Percentiles rank a stretch among this genome's conserved stretches.
These are phyloP conservation scores for Lasioglossum baleicum DNA, from an alignment of 1,140 invertebrate species.

Conservation along the genomic window DNA sequence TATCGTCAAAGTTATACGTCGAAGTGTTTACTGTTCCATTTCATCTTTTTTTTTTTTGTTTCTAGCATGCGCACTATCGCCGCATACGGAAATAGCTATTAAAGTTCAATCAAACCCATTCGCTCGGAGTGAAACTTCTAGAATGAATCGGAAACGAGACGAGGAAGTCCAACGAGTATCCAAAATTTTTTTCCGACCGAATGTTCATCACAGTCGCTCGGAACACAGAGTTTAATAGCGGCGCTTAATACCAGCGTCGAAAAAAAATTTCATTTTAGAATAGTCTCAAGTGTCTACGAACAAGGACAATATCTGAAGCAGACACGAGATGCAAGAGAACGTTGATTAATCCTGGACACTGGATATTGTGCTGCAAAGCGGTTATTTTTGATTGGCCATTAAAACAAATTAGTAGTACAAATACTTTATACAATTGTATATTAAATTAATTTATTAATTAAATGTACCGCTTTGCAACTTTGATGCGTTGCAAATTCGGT, in stretches of 20 bases:
- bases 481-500: too few relatives aligned
- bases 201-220: not conserved
- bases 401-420: too few relatives aligned
- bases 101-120: conserved; percentile 35
- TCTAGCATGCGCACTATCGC: not conserved
- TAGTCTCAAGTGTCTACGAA: not conserved
- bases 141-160: not conserved
- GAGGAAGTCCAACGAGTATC: not conserved
- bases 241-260: not conserved
- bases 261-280: conserved; percentile 32
- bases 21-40: not conserved
- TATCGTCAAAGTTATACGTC: not conserved
- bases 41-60: not conserved
- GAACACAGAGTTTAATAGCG: conserved; percentile 26
- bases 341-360: too few relatives aligned
- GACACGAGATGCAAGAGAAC: too few relatives aligned
- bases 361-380: too few relatives aligned
- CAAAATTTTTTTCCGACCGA: not conserved
- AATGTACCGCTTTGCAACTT: too few relatives aligned
- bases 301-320: not conserved
- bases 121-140: not conserved
- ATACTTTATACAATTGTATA: too few relatives aligned
- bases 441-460: too few relatives aligned
- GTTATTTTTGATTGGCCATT: too few relatives aligned
- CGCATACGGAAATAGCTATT: conserved; percentile 10